phyloP scores from a whole-genome alignment of 2,888 invertebrate genomes.

The Mimumesa dahlbomi region DNA sequence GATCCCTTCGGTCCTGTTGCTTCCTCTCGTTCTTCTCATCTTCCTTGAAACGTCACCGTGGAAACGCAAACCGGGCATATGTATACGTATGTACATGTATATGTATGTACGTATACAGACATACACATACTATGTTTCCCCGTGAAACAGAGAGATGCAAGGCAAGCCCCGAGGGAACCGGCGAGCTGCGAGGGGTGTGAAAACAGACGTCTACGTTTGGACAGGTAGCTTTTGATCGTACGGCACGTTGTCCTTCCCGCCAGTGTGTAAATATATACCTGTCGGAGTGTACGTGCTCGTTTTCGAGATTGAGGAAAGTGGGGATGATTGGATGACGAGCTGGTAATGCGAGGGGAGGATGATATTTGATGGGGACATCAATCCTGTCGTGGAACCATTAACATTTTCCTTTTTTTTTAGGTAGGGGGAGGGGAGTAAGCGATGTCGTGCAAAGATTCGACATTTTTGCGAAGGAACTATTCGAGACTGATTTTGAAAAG shows the following conservation, averaged over 20 bases:
- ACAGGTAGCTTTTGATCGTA: slow-evolving; percentile 40
- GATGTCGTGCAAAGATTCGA: too few relatives aligned
- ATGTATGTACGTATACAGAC: too few relatives aligned
- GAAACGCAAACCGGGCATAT: slow-evolving; percentile 44
- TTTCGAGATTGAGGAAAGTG: neutral
- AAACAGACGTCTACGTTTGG: slow-evolving; percentile 36
- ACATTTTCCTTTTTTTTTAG: too few relatives aligned
- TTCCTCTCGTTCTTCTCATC: slow-evolving; percentile 8
- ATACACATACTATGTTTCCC: too few relatives aligned
- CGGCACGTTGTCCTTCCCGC: slow-evolving; percentile 24
- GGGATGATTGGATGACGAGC: neutral
- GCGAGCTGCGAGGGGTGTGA: neutral
- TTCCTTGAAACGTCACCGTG: slow-evolving; percentile 34
- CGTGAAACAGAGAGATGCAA: slow-evolving; percentile 18
- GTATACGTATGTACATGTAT: too few relatives aligned
- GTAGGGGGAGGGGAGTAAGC: too few relatives aligned
- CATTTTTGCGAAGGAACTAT: too few relatives aligned
- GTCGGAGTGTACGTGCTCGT: slow-evolving; percentile 8
- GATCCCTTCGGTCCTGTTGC: neutral
- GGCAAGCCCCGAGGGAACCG: slow-evolving; percentile 3
- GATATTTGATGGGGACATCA: too few relatives aligned
- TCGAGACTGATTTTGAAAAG: too few relatives aligned
- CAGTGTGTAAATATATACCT: slow-evolving; percentile 51
- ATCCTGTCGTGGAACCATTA: too few relatives aligned
- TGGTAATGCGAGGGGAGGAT: too few relatives aligned